Conservation (phyloP, 2,888 invertebrate genomes). For the Oscheius sp. region DNA sequence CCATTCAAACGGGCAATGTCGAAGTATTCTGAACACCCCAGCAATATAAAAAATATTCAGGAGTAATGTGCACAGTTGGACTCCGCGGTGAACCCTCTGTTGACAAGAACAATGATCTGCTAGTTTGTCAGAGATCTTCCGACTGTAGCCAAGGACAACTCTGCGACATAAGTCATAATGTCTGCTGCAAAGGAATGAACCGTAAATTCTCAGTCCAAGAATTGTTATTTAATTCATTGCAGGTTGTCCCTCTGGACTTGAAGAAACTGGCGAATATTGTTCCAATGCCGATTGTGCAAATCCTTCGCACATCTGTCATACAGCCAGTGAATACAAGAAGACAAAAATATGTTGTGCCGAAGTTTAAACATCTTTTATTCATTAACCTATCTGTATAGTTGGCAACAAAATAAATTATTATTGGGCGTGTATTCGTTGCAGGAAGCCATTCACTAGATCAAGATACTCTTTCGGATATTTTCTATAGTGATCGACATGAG, state of each 20-base stretch:
- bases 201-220: conserved; percentile 45
- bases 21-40: neutral
- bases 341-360: conserved; percentile 11
- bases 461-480: conserved; percentile 22
- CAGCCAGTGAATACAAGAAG: conserved; percentile 11
- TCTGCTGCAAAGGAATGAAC: conserved; percentile 70
- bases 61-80: conserved; percentile 66
- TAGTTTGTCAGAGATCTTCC: conserved; percentile 55
- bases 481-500: conserved; percentile 26
- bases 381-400: conserved; percentile 2
- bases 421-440: neutral
- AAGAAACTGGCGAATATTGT: conserved; percentile 67
- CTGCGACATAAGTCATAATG: conserved; percentile 65
- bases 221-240: conserved; percentile 23
- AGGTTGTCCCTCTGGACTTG: conserved; percentile 68
- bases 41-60: conserved; percentile 36
- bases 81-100: conserved; percentile 67
- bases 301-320: neutral
- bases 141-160: conserved; percentile 62
- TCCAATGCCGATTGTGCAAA: conserved; percentile 7
- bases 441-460: conserved; percentile 2
- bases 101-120: conserved; percentile 59
- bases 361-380: neutral
- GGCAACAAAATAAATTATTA: neutral
- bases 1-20: conserved; percentile 59